Evolutionary conservation across 2,113 vertebrate genomes (phyloP).

Genomic region (Aegithalos caudatus): DNA sequence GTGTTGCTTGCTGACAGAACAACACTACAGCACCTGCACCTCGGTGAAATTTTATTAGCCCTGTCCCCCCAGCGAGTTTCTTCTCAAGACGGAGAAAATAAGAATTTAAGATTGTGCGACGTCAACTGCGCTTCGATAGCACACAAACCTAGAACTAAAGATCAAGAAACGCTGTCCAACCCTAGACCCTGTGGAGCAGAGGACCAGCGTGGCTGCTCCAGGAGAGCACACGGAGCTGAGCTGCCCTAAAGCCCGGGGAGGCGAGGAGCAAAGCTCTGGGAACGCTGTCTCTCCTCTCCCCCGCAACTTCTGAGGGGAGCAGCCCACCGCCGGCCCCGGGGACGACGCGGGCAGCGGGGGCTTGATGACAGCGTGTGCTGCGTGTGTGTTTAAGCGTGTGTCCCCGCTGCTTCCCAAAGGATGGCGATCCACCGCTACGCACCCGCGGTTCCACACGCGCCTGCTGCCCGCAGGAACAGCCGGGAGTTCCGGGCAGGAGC

Average conservation of each 20-base stretch:
- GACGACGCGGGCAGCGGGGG: background rate
- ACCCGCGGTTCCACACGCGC: background rate
- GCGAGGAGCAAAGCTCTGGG: background rate
- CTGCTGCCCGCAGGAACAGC: too few relatives aligned
- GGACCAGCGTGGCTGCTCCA: fast-evolving
- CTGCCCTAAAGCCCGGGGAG: background rate
- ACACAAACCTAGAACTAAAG: background rate
- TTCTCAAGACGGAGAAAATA: background rate
- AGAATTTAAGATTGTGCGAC: fast-evolving
- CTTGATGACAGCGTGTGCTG: background rate
- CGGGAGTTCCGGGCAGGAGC: background rate
- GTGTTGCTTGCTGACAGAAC: too few relatives aligned
- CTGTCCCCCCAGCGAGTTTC: background rate
- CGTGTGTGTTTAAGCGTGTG: fast-evolving
- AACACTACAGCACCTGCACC: background rate
- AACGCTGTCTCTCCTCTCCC: background rate
- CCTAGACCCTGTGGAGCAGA: fast-evolving
- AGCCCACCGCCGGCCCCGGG: background rate
- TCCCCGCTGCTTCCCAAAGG: background rate
- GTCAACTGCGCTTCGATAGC: background rate
- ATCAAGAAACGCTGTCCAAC: fast-evolving
- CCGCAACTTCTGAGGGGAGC: background rate
- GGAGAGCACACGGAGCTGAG: fast-evolving
- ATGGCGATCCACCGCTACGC: background rate
- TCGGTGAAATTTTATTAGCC: background rate